A percentile compares a stretch with the other conserved stretches of the same genome.
Conservation (phyloP, 2,797 vertebrate species). For the Brachyalestes nurse region DNA sequence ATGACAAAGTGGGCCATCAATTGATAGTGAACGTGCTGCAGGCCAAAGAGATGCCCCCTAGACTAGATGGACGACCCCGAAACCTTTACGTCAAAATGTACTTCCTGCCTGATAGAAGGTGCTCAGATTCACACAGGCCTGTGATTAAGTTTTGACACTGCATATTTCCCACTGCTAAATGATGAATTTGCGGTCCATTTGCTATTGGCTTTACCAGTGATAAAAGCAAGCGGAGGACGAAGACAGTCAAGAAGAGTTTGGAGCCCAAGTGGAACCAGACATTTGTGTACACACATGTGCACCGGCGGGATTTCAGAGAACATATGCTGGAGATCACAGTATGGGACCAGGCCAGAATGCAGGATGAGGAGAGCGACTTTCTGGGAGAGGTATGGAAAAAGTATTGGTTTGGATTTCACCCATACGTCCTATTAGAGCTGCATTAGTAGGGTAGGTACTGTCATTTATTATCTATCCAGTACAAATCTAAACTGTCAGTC, state of each 20-base stretch:
- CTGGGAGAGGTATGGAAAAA: constrained; percentile 81
- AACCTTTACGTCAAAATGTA: constrained; percentile 99
- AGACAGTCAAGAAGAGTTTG: constrained; percentile 90
- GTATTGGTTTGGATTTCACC: not conserved
- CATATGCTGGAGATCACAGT: constrained; percentile 91
- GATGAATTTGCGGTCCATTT: not conserved
- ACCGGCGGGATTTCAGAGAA: constrained; percentile 90
- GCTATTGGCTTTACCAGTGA: constrained; percentile 70
- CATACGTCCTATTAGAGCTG: too few species aligned
- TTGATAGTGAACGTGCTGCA: constrained; percentile 96
- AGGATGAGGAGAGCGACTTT: constrained; percentile 90
- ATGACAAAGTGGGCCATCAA: constrained; percentile 97
- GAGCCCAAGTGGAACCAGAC: constrained; percentile 93
- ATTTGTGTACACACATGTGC: constrained; percentile 89
- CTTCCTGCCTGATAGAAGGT: constrained; percentile 99
- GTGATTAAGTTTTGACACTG: not conserved
- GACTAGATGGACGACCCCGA: constrained; percentile 91
- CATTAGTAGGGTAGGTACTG: too few species aligned
- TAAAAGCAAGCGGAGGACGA: constrained; percentile 91
- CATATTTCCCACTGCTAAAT: not conserved
- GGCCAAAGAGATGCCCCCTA: constrained; percentile 88
- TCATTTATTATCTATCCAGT: too few species aligned
- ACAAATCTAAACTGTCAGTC: too few species aligned
- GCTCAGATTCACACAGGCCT: constrained; percentile 39
- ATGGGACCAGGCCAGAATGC: constrained; percentile 89